A percentile compares a stretch with the other conserved stretches of the same genome.
phyloP scores from a whole-genome alignment of 2,797 vertebrate species.

The Alauda arvensis region DNA sequence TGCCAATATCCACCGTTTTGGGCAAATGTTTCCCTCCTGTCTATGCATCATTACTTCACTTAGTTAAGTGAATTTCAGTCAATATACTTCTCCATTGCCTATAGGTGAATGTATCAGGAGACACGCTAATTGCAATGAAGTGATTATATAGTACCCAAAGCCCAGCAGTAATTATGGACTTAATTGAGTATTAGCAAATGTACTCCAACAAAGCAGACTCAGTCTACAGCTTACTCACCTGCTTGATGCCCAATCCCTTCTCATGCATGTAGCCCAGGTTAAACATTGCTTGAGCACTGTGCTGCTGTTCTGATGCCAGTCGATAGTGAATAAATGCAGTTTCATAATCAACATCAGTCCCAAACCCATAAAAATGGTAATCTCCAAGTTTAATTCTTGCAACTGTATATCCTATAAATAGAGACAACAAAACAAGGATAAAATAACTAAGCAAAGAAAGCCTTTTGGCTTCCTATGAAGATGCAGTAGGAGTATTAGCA shows the following conservation, averaged over 20 bases:
- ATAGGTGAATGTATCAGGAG: neutral
- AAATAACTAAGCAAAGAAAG: neutral
- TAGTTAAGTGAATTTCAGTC: neutral
- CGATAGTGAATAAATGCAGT: constrained; percentile 96
- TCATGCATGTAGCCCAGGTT: constrained; percentile 98
- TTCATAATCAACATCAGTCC: constrained; percentile 96
- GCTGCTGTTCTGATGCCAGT: constrained; percentile 95
- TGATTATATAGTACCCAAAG: neutral
- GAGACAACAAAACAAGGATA: neutral
- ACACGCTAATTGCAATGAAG: neutral
- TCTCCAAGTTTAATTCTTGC: constrained; percentile 96
- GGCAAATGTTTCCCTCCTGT: neutral
- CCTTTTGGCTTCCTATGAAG: neutral
- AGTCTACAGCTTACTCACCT: constrained; percentile 72
- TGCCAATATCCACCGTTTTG: neutral
- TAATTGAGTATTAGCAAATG: neutral
- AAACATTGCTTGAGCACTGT: constrained; percentile 97
- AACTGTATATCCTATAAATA: constrained; percentile 87
- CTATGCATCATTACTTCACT: neutral
- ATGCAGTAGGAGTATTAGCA: neutral
- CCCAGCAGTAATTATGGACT: neutral
- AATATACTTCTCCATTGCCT: neutral
- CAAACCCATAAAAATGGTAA: constrained; percentile 97
- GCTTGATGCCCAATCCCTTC: constrained; percentile 95
- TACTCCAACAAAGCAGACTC: neutral